Percentiles rank a stretch among this genome's conserved stretches.
phyloP scores from a whole-genome alignment of 2,888 invertebrate species.

The Didymodactylos carnosus region DNA sequence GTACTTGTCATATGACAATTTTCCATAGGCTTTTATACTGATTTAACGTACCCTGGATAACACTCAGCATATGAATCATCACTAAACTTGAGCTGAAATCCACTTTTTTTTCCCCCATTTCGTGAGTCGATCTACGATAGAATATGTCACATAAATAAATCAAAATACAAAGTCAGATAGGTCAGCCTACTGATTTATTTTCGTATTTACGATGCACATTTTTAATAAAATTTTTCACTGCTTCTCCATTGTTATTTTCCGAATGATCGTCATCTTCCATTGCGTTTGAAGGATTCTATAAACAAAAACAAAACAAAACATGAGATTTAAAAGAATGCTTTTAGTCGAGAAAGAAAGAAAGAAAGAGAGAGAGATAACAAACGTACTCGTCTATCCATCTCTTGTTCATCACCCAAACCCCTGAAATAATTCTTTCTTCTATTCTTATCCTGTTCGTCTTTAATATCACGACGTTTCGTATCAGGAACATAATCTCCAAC shows the following conservation, averaged over 20 bases:
- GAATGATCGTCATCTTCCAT: neutral
- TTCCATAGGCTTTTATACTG: too few relatives aligned
- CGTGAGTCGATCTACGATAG: too few relatives aligned
- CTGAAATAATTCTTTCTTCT: slow-evolving; percentile 2
- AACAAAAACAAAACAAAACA: too few relatives aligned
- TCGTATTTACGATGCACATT: slow-evolving; percentile 10
- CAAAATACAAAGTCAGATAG: neutral
- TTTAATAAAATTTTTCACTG: slow-evolving; percentile 4
- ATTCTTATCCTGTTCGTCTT: slow-evolving; percentile 20
- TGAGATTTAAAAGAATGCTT: too few relatives aligned
- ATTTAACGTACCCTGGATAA: slow-evolving; percentile 68
- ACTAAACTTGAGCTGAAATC: slow-evolving; percentile 17
- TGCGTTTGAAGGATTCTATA: too few relatives aligned
- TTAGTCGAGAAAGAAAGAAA: too few relatives aligned
- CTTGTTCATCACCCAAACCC: too few relatives aligned
- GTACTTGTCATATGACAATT: too few relatives aligned
- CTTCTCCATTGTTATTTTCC: neutral
- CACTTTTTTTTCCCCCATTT: slow-evolving; percentile 22
- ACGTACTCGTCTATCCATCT: too few relatives aligned
- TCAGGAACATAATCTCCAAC: slow-evolving; percentile 64
- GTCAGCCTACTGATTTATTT: neutral
- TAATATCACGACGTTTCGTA: slow-evolving; percentile 20
- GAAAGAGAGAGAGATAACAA: too few relatives aligned
- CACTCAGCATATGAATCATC: slow-evolving; percentile 84
- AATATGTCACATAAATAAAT: neutral